Base-by-base conservation (phyloP, 2,113 vertebrate genomes). In the Nibea coibor region DNA sequence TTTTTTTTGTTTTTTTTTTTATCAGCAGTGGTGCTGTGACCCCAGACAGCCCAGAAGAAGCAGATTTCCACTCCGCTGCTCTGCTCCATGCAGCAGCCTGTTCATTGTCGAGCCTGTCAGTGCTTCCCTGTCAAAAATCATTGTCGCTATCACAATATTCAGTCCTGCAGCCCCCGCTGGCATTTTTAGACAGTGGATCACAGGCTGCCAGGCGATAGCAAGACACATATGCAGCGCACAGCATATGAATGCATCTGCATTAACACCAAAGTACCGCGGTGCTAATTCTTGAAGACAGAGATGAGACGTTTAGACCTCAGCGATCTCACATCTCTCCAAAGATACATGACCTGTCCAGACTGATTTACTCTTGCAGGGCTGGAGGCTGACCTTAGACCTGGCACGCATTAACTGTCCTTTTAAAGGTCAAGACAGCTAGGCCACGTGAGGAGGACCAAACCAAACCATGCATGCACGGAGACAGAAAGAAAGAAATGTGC, bases 81-180 rank as follows among this genome's bases (percentile, higher is more conserved):
- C 51, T 48, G 77, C 75, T 59, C 69, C 42, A 48, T 61, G 78
- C 72, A 72, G 76, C 85, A 87, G 75, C 56, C 83, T 90, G 73
- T 87, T 93, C 67, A 66, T 85, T 83, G 90, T 91, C 88, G 75
- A 83, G 81, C 58, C 72, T 76, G 89, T 92, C 84, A 81, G 85
- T 85, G 78, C 62, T 10, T 82, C 62, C 66, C 80, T 84, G 86
- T 89, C 90, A 89, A 86, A 91, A 87, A 80, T 75, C 85, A 86
- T 83, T 83, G 85, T 87, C 42, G 28, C 75, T 68, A 26, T 88
- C 79, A 83, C 79, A 88, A 63, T 31, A 58, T 81, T 85, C 82
- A 83, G 75, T 76, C 86, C 83, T 80, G 63, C 69, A 78, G 78
- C 79, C 61, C 50, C 20, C 14, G 77, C 76, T 70, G 85, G 65